A percentile compares a stretch with the other conserved stretches of the same genome.
phyloP scores from a whole-genome alignment of 2,113 vertebrate species.

The Bubo bubo region DNA sequence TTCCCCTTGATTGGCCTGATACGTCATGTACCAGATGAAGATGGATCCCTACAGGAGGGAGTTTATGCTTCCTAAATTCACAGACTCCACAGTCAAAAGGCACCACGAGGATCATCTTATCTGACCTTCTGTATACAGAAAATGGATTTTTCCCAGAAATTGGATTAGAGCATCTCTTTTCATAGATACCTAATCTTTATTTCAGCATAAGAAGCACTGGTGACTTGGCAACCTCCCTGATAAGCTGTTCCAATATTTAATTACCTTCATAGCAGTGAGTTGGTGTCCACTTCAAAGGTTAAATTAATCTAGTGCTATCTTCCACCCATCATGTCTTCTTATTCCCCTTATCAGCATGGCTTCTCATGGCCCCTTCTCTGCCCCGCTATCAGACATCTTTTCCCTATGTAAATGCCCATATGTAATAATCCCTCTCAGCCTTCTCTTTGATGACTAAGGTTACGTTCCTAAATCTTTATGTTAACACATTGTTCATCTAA shows the following conservation, averaged over 20 bases:
- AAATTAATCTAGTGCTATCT: constrained; percentile 11
- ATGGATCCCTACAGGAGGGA: background rate
- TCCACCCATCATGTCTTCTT: background rate
- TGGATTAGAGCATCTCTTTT: constrained; percentile 26
- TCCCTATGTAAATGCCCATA: background rate
- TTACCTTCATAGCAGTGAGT: background rate
- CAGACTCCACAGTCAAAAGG: background rate
- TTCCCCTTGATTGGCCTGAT: background rate
- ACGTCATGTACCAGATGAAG: background rate
- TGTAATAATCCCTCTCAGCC: background rate
- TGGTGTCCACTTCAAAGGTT: constrained; percentile 39
- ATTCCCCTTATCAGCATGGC: background rate
- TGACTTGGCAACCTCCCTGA: constrained; percentile 13
- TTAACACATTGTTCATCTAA: background rate
- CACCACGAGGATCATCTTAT: background rate
- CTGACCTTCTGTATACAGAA: constrained; percentile 31
- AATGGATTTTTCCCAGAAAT: background rate
- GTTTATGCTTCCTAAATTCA: constrained; percentile 17
- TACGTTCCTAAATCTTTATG: background rate
- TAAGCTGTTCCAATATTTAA: constrained; percentile 52
- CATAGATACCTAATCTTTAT: constrained; percentile 31
- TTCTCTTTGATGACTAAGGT: background rate
- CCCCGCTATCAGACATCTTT: background rate
- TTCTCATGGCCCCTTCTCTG: background rate
- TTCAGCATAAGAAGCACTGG: background rate